phyloP scores from a whole-genome alignment of 23 tunicate species.

The Ascidia mentula region DNA sequence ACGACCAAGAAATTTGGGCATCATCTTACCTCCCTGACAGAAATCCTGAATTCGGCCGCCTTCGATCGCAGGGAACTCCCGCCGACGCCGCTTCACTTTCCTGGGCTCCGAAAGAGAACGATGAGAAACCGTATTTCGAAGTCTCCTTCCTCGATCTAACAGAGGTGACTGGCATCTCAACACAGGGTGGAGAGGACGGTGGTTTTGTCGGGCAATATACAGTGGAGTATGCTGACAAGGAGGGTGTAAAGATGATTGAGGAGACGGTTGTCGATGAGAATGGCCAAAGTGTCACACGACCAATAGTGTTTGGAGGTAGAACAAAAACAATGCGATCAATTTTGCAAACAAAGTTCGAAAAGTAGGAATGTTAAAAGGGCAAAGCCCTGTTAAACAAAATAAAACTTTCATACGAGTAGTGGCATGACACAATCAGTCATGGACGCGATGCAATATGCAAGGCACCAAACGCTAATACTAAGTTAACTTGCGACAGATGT shows the following conservation, averaged over 20 bases:
- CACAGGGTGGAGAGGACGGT: conserved; percentile 78
- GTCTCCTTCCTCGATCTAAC: conserved; percentile 54
- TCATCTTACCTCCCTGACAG: conserved; percentile 43
- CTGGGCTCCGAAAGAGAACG: conserved; percentile 77
- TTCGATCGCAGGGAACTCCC: conserved; percentile 3
- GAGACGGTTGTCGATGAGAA: conserved; percentile 23
- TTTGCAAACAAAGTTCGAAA: no score
- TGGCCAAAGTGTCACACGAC: conserved; percentile 13
- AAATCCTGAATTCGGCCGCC: conserved; percentile 51
- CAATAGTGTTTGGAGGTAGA: conserved; percentile 40
- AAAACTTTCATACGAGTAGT: no score
- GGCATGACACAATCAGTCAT: no score
- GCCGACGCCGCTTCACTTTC: conserved; percentile 17
- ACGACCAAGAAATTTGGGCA: conserved; percentile 54
- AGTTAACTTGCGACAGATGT: no score
- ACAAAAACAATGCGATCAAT: no score
- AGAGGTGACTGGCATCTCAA: conserved; percentile 63
- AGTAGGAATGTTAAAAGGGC: no score
- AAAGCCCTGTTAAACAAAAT: no score
- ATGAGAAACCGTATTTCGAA: conserved; percentile 53
- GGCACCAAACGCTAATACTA: no score
- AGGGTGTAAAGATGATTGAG: conserved; percentile 34
- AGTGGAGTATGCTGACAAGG: conserved; percentile 44
- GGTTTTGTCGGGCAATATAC: conserved; percentile 41
- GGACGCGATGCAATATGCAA: no score